A percentile compares a stretch with the other conserved stretches of the same genome.
These are phyloP conservation scores for Orchesellides sinensis DNA, from an alignment of 2,888 invertebrate genomes.

Conservation along the genomic window DNA sequence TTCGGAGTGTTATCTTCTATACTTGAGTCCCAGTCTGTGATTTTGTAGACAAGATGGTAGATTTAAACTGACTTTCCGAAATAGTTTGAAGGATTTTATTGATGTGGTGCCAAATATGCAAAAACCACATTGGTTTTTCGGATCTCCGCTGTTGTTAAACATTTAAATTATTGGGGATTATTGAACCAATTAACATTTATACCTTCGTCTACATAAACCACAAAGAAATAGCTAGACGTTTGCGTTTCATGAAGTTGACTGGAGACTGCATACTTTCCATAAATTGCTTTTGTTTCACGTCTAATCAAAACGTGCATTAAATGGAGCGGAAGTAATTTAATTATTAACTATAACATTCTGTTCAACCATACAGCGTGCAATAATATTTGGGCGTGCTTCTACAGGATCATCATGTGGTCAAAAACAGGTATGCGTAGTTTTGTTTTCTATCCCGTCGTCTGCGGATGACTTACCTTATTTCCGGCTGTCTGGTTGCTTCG, in stretches of 20 bases:
- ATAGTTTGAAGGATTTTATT: background rate
- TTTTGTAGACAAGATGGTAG: background rate
- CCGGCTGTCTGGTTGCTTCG: background rate
- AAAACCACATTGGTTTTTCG: background rate
- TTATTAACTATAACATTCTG: background rate
- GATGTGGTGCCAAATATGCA: background rate
- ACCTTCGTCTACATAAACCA: no score
- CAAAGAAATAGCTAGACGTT: background rate
- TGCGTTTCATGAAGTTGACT: background rate
- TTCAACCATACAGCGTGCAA: background rate
- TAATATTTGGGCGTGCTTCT: background rate
- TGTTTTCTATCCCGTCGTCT: background rate
- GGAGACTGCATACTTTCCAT: background rate
- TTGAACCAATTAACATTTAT: background rate
- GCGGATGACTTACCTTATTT: background rate
- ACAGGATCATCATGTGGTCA: slow-evolving; percentile 9
- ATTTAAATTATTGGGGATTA: no score
- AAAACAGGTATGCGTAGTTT: slow-evolving; percentile 17
- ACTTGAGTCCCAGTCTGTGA: no score
- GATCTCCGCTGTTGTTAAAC: background rate
- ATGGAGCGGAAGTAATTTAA: no score
- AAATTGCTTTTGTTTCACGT: background rate
- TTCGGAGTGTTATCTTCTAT: background rate
- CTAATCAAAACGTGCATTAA: no score
- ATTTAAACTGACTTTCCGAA: background rate